phyloP scores from a whole-genome alignment of 2,888 invertebrate species.

The Entomobrya proxima region DNA sequence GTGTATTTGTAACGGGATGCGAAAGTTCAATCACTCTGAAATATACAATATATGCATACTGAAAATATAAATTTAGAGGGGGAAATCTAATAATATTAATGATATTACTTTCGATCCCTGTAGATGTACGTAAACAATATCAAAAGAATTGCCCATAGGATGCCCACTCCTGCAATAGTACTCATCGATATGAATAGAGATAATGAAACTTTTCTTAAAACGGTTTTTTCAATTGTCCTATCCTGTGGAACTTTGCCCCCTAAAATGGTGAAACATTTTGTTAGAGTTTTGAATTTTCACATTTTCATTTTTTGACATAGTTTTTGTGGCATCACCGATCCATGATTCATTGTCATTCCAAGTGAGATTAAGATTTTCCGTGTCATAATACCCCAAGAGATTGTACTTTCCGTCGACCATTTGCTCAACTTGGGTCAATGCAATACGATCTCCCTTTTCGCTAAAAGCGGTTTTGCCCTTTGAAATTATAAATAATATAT shows the following conservation, averaged over 20 bases:
- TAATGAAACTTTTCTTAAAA: constrained; percentile 90
- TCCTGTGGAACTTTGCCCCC: constrained; percentile 95
- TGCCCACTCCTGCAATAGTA: constrained; percentile 91
- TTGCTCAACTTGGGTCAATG: constrained; percentile 98
- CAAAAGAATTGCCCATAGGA: constrained; percentile 88
- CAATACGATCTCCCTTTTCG: constrained; percentile 96
- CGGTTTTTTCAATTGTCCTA: constrained; percentile 91
- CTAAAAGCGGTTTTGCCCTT: constrained; percentile 99
- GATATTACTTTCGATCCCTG: constrained; percentile 89
- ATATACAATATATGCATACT: too few relatives aligned
- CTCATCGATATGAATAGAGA: constrained; percentile 96
- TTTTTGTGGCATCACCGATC: too few relatives aligned
- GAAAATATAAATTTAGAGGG: background rate
- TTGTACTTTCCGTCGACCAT: constrained; percentile 95
- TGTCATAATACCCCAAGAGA: constrained; percentile 96
- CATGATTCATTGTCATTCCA: constrained; percentile 95
- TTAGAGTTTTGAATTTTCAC: background rate
- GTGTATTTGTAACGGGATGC: constrained; percentile 97
- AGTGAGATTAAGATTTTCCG: constrained; percentile 94
- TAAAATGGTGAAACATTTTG: constrained; percentile 77
- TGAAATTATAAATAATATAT: constrained; percentile 67
- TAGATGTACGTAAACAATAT: constrained; percentile 95
- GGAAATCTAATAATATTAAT: background rate
- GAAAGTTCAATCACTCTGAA: constrained; percentile 96
- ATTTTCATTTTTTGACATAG: background rate